phyloP scores from a whole-genome alignment of 2,888 invertebrate genomes.

The Aproaerema taeniolella region DNA sequence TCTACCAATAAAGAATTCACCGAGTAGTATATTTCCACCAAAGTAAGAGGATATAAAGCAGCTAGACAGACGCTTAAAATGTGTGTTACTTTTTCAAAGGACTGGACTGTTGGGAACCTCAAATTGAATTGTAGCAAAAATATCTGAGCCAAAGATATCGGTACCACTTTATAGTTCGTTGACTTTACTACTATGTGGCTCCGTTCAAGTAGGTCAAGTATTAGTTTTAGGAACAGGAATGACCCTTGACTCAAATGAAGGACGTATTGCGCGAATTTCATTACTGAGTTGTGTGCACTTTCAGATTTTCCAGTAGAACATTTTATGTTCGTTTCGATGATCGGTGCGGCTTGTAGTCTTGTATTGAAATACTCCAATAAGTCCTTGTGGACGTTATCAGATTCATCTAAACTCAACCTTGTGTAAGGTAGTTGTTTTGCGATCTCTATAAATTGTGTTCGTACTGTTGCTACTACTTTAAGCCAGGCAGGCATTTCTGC shows the following conservation, averaged over 20 bases:
- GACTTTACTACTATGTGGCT: conserved; percentile 96
- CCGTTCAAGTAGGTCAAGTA: conserved; percentile 93
- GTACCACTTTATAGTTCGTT: conserved; percentile 94
- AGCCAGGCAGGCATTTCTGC: conserved; percentile 91
- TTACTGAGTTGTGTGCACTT: conserved; percentile 80
- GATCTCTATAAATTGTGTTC: conserved; percentile 89
- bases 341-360: conserved; percentile 86
- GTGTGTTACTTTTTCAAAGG: conserved; percentile 93
- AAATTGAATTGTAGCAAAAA: conserved; percentile 95
- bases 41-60: conserved; percentile 92
- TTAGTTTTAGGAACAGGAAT: conserved; percentile 93
- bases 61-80: conserved; percentile 94
- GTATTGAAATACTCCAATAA: conserved; percentile 91
- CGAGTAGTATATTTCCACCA: conserved; percentile 94
- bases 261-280: conserved; percentile 91
- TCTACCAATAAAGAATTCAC: conserved; percentile 91
- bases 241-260: conserved; percentile 91
- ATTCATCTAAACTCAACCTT: conserved; percentile 85
- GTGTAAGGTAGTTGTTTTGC: conserved; percentile 90
- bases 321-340: conserved; percentile 90
- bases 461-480: conserved; percentile 91
- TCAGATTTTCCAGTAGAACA: conserved; percentile 81
- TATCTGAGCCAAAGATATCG: conserved; percentile 92
- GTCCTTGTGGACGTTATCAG: conserved; percentile 90
- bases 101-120: conserved; percentile 91